Evolutionary conservation across 2,113 vertebrate species (phyloP).

Genomic region (Pantherophis guttatus): DNA sequence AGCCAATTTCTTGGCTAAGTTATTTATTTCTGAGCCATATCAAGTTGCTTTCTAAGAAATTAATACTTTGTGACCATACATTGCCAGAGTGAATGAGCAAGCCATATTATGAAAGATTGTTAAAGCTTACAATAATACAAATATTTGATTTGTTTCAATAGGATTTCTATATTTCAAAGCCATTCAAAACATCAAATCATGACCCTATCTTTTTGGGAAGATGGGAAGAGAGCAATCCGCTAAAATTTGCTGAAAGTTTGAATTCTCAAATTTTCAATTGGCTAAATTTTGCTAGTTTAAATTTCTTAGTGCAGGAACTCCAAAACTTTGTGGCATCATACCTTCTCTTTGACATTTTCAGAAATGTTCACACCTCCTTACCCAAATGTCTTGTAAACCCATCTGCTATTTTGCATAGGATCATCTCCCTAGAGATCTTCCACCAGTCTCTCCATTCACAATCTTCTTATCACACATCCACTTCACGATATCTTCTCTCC

Average conservation of each 20-base stretch:
- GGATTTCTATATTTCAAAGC: background rate
- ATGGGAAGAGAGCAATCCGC: background rate
- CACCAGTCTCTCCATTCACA: background rate
- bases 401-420: background rate
- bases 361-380: background rate
- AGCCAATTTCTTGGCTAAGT: too few relatives aligned
- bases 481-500: background rate
- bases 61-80: background rate
- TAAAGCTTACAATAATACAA: background rate
- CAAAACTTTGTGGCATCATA: background rate
- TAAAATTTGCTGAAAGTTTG: background rate
- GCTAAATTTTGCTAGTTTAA: background rate
- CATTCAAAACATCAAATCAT: background rate
- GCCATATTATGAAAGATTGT: background rate
- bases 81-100: background rate
- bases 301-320: background rate
- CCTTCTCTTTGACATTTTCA: background rate
- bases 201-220: background rate
- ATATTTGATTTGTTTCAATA: background rate
- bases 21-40: background rate
- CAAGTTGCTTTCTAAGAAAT: background rate
- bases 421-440: background rate
- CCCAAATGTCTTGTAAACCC: background rate
- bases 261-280: background rate
- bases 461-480: background rate